phyloP scores from a whole-genome alignment of 2,113 vertebrate species.

The Asarcornis scutulata region DNA sequence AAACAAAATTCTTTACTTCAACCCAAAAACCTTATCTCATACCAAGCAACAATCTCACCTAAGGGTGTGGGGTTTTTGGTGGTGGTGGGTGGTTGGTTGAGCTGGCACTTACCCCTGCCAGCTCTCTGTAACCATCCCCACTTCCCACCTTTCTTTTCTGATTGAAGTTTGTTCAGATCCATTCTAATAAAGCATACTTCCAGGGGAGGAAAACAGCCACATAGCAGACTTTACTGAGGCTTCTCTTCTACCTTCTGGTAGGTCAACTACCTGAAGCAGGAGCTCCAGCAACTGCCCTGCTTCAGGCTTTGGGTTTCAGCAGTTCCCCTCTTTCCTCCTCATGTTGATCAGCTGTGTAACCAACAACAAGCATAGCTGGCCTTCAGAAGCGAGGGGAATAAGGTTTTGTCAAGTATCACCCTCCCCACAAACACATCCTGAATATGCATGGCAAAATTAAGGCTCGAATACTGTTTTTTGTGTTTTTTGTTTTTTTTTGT shows the following conservation, averaged over 20 bases:
- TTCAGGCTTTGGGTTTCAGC: background rate
- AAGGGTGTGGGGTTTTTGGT: background rate
- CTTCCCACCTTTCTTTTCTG: background rate
- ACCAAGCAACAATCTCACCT: background rate
- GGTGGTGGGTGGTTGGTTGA: background rate
- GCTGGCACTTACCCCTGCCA: background rate
- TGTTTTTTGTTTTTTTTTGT: background rate
- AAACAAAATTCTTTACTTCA: background rate
- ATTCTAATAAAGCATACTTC: background rate
- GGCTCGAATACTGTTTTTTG: background rate
- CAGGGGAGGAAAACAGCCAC: background rate
- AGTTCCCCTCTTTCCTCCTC: background rate
- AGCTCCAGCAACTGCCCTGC: background rate
- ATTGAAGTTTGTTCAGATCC: background rate
- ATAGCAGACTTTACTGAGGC: background rate
- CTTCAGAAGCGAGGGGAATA: background rate
- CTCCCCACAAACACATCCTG: background rate
- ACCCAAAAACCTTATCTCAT: background rate
- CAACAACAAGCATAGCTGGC: constrained; percentile 56
- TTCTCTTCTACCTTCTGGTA: background rate
- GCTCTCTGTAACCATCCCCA: background rate
- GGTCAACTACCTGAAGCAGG: background rate
- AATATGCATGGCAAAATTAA: background rate
- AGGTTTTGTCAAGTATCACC: constrained; percentile 15
- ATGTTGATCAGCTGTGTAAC: background rate